A percentile compares a stretch with the other conserved stretches of the same genome.
These are phyloP conservation scores for Coregonus sp. DNA, from an alignment of 2,797 vertebrate genomes.

Conservation along the genomic window DNA sequence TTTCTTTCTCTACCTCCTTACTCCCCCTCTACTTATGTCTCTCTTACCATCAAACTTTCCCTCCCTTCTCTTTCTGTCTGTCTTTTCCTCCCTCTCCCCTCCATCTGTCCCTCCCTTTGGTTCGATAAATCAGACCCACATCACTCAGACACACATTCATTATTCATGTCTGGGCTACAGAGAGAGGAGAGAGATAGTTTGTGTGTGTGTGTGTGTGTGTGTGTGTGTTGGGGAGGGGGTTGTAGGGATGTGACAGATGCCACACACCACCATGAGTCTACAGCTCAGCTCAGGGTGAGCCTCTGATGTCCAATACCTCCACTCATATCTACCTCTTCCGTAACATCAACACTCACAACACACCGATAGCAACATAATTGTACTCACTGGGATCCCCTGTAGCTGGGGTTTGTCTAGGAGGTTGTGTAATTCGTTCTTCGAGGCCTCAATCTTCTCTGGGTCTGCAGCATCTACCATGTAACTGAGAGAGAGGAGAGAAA, in stretches of 20 bases:
- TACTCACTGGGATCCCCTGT: conserved; percentile 69
- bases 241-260: not conserved
- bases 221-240: no score
- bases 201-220: no score
- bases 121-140: conserved; percentile 27
- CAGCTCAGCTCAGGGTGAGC: not conserved
- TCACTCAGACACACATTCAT: conserved; percentile 27
- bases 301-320: no score
- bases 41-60: not conserved
- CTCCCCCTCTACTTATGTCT: not conserved
- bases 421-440: conserved; percentile 89
- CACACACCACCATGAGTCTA: not conserved
- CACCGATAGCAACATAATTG: not conserved
- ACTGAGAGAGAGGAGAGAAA: conserved; percentile 57
- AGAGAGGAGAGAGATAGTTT: no score
- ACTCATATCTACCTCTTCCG: not conserved
- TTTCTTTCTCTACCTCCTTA: not conserved
- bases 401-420: conserved; percentile 86
- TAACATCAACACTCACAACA: not conserved
- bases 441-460: conserved; percentile 88
- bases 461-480: conserved; percentile 90
- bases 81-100: conserved; percentile 1
- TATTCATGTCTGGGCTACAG: not conserved
- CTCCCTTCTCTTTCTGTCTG: not conserved
- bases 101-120: not conserved